Evolutionary conservation across 2,113 vertebrate genomes (phyloP), one percentile per base, ranked within the genome.

Genomic region (Chloropsis cyanopogon): DNA sequence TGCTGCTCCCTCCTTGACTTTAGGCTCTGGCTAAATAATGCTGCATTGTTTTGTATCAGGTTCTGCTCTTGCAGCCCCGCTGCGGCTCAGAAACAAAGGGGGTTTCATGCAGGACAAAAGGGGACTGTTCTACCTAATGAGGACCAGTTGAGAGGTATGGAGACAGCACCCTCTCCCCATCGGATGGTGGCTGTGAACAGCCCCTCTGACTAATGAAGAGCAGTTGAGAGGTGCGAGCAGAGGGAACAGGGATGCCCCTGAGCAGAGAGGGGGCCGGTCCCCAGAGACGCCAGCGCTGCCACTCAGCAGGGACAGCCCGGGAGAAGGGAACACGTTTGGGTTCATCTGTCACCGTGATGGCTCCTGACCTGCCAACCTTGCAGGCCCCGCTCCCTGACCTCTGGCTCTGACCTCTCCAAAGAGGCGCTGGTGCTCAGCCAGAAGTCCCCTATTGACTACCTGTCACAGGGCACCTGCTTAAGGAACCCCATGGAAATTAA

Each of bases 371-470:
- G 84, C 82, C 93, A 98, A 85, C 98, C 99, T 97, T 97, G 50
- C 94, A 41, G 96, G 98, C 97, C 95, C 60, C 97, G 98, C 98
- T 98, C 99, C 98, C 97, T 97, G 98, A 98, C 98, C 98, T 97
- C 97, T 97, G 60, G 94, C 97, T 96, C 96, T 98, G 99, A 99
- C 99, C 98, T 98, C 96, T 96, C 97, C 96, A 87, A 91, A 97
- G 97, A 97, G 97, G 97, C 93, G 87, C 97, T 94, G 96, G 97
- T 97, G 98, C 98, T 97, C 91, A 41, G 88, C 97, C 98, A 98
- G 96, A 97, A 98, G 96, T 94, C 97, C 97, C 93, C 98, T 98
- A 99, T 99, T 98, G 98, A 99, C 98, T 99, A 99, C 98, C 98
- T 99, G 98, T 98, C 98, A 98, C 82, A 47, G 93, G 98, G 98